Evolutionary conservation across 2,888 invertebrate species (phyloP).

Genomic region (Sarcophaga variegata): DNA sequence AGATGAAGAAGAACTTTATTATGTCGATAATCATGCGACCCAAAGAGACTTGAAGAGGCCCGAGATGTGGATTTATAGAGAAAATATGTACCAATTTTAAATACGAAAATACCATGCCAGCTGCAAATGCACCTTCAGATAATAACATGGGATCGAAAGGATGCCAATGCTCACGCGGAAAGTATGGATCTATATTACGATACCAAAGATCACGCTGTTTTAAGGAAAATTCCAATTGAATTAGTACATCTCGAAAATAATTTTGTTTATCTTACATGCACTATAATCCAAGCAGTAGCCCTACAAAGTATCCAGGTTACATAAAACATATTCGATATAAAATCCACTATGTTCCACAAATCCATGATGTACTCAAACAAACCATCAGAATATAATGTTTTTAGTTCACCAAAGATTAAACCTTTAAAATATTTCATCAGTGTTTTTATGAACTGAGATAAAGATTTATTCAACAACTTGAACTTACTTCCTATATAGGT

Average conservation of each 20-base stretch:
- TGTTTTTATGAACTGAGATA: not conserved
- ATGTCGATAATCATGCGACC: conserved; percentile 97
- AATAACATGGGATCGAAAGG: conserved; percentile 97
- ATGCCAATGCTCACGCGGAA: conserved; percentile 95
- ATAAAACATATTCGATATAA: conserved; percentile 97
- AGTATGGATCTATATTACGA: conserved; percentile 89
- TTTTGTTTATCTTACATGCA: conserved; percentile 85
- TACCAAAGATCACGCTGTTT: conserved; percentile 86
- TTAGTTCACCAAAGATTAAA: conserved; percentile 96
- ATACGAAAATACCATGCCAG: conserved; percentile 98
- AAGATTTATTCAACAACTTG: not conserved
- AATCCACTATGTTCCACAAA: conserved; percentile 99
- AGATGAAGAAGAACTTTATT: conserved; percentile 97
- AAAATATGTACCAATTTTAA: conserved; percentile 98
- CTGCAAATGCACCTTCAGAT: conserved; percentile 96
- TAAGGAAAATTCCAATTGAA: not conserved
- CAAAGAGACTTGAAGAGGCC: conserved; percentile 95
- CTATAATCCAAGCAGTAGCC: conserved; percentile 92
- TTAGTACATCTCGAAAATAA: not conserved
- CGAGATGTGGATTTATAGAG: conserved; percentile 97
- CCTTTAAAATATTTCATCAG: conserved; percentile 83
- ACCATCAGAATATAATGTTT: conserved; percentile 95
- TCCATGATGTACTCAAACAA: conserved; percentile 95
- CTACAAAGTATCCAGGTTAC: conserved; percentile 95
- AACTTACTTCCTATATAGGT: conserved; percentile 92